Base-by-base conservation (phyloP, 2,113 vertebrate genomes). In the Trematocara variabile region DNA sequence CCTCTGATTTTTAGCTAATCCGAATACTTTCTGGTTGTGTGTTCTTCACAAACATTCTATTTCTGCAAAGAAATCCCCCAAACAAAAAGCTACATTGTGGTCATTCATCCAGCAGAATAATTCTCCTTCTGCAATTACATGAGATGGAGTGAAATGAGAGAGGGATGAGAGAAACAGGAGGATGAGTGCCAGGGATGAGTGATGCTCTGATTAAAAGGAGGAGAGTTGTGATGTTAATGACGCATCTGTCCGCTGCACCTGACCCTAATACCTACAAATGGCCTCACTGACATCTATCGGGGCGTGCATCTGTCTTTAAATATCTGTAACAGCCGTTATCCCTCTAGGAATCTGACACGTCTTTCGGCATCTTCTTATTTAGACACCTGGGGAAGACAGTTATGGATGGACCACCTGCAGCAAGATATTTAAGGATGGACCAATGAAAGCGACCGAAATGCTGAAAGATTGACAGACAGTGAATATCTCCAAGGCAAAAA, bases 331-430 rank as follows among this genome's bases (percentile, higher is more conserved):
- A 37, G 63, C 30, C 28, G 73, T 85, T 46, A 89, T 86, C 81
- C 88, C 77, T 37, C 18, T 3, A 34, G 28, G 77, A 86, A 81
- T 81, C 90, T 10, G 83, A 70, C 81, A 2, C 12, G 22, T 95
- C 94, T 95, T 58, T 95, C 92, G 88, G 48, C 92, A 12, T 91
- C 73, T 82, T 83, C 52, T 53, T n/a, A 93, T 93, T 87, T 46
- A 34, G 33, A 93, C 91, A 91, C 86, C 94, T 86, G 93, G 70
- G 82, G 84, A 79, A 44, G 77, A 87, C 16, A 77, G 84, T 68
- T 63, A 39, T 7, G 7, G 83, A 8, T 14, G 53, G 88, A 89
- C 93, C 93, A 92, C 90, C 92, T 92, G 89, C 50, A 39, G 80
- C 41, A 79, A 56, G 44, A 39, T 77, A 79, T 83, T 81, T 16